These are phyloP conservation scores for Babyrousa celebensis DNA, from an alignment of 2,797 vertebrate genomes.

Conservation along the genomic window DNA sequence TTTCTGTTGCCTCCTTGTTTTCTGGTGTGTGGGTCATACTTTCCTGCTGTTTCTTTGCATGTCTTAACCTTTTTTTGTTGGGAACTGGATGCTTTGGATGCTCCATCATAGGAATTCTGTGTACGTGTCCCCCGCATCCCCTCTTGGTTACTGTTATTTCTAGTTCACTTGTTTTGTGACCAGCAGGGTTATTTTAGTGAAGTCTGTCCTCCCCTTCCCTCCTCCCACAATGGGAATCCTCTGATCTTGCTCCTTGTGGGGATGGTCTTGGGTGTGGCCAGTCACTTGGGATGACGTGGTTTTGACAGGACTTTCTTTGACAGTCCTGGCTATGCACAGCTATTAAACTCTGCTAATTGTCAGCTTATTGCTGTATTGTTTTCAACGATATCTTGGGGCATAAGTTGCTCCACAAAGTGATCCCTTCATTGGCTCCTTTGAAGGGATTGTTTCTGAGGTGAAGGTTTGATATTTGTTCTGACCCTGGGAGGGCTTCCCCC, in stretches of 20 bases:
- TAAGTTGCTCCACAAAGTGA: not conserved
- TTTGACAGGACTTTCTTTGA: not conserved
- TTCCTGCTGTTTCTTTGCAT: not conserved
- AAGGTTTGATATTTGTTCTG: slow-evolving; percentile 36
- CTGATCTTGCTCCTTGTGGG: not conserved
- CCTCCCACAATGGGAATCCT: not conserved
- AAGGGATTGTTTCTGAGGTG: slow-evolving; percentile 5
- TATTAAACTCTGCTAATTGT: not conserved
- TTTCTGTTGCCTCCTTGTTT: slow-evolving; percentile 11
- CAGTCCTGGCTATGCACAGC: not conserved
- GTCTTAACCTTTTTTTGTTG: not conserved
- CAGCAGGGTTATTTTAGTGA: not conserved
- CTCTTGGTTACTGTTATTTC: not conserved
- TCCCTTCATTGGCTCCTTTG: not conserved
- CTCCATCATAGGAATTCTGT: not conserved
- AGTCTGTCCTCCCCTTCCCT: not conserved
- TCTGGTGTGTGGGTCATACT: not conserved
- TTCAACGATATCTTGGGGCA: not conserved
- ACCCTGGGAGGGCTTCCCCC: not conserved
- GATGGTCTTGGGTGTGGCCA: not conserved
- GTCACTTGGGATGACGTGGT: not conserved
- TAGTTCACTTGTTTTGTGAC: slow-evolving; percentile 35
- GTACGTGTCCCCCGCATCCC: not conserved
- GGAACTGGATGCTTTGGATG: not conserved
- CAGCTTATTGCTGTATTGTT: not conserved